A percentile compares a stretch with the other conserved stretches of the same genome.
Conservation (phyloP, 1,140 invertebrate genomes). For the Leptoteleia sp. region DNA sequence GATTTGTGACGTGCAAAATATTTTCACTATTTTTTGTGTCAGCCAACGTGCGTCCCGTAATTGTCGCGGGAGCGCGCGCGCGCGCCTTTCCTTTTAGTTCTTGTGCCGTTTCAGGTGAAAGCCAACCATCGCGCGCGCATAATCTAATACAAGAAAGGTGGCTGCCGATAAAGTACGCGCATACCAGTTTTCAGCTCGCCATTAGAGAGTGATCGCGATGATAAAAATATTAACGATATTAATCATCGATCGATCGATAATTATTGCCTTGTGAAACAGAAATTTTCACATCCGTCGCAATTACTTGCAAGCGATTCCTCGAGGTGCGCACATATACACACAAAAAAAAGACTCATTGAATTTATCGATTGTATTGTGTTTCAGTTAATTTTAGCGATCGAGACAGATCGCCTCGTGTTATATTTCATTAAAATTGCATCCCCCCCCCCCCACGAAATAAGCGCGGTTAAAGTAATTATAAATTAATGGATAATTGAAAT, state of each 20-base stretch:
- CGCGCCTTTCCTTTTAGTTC: conserved; percentile 46
- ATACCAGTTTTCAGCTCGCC: conserved; percentile 35
- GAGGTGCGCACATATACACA: too few species aligned
- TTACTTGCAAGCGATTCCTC: neutral
- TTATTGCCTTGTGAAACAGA: conserved; percentile 1
- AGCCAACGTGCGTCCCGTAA: conserved; percentile 27
- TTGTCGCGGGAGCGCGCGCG: too few species aligned
- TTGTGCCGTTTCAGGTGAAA: conserved; percentile 47
- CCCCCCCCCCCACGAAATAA: too few species aligned
- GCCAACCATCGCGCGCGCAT: conserved; percentile 10
- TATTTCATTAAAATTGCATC: too few species aligned
- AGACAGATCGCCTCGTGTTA: conserved; percentile 6
- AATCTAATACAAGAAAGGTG: conserved; percentile 44
- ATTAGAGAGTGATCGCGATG: conserved; percentile 33
- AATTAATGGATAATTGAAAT: conserved; percentile 5
- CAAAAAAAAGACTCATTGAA: too few species aligned
- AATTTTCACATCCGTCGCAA: neutral
- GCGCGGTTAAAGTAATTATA: too few species aligned
- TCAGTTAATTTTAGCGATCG: conserved; percentile 28
- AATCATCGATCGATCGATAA: conserved; percentile 8
- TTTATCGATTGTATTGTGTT: conserved; percentile 24
- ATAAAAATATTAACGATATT: conserved; percentile 13
- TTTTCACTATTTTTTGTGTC: conserved; percentile 51
- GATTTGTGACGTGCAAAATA: conserved; percentile 24
- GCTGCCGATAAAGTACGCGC: conserved; percentile 21